Base-by-base conservation (phyloP, 2,888 invertebrate species). In the Lasioglossum calceatum region DNA sequence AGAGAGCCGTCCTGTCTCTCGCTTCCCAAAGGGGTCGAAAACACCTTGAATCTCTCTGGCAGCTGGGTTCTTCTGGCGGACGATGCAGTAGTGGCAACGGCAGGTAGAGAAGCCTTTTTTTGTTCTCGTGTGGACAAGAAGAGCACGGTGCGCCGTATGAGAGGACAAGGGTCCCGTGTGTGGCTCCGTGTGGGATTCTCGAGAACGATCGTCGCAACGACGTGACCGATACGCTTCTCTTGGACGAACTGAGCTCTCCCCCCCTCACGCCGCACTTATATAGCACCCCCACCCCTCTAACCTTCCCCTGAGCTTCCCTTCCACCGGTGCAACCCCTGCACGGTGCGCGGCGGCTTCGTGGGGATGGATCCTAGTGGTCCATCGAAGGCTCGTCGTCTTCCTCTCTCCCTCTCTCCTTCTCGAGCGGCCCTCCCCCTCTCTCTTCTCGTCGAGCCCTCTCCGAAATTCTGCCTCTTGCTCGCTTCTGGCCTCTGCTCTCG, bases 171-270 rank as follows among this genome's bases (percentile, higher is more conserved):
- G 70, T 85, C 77, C 88, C 89, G 54, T 54, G 54, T 54, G 87
- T 87, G 89, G 39, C 84, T 84, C 84, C 87, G 23, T 54, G 88
- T 85, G 82, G 71, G 79, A 84, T 71, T 84, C 81, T 89, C 86
- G 88, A 86, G 80, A 90, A 91, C 90, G 73, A 88, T 79, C 89
- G 81, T 80, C 88, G 90, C 89, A 89, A 91, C 93, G 91, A 92
- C 92, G 91, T 91, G 84, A 93, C 93, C 94, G 93, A 93, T 92
- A 94, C 95, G 95, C 94, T 95, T 90, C 93, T 94, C 94, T 95
- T 94, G 93, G 93, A 93, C 92, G 93, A 93, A 95, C 95, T 95
- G 95, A 95, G 92, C 93, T 94, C 93, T 95, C 95, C 95, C 95
- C 95, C 94, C 95, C 95, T 95, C 93, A 93, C 94, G 91, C 87